Percentiles rank a stretch among this genome's conserved stretches.
Evolutionary conservation across 2,888 invertebrate genomes (phyloP).

Genomic region (Parthenolecanium corni): DNA sequence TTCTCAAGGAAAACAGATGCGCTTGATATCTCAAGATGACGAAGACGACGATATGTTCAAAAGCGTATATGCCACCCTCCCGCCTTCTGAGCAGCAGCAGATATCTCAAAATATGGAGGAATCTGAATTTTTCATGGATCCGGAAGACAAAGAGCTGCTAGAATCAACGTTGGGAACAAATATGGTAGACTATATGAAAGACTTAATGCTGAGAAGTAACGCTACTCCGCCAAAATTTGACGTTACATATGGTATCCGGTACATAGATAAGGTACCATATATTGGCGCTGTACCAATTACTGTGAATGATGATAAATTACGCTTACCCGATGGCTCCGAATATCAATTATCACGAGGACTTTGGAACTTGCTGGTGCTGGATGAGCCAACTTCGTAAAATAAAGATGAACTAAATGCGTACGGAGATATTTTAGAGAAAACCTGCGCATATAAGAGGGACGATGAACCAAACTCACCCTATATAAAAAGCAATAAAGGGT

Average conservation of each 20-base stretch:
- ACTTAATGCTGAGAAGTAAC: too few species aligned
- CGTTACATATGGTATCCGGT: neutral
- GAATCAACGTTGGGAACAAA: too few species aligned
- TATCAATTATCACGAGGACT: neutral
- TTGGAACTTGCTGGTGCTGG: neutral
- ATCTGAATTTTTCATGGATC: too few species aligned
- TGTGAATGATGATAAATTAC: neutral
- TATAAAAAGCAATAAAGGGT: neutral
- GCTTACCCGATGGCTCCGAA: neutral
- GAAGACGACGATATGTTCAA: too few species aligned
- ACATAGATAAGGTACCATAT: neutral
- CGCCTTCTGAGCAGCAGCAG: too few species aligned
- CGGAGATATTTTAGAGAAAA: neutral
- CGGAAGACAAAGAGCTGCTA: too few species aligned
- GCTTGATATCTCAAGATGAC: too few species aligned
- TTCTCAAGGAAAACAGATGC: too few species aligned
- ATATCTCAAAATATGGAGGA: too few species aligned
- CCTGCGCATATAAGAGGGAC: neutral
- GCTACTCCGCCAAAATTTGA: too few species aligned
- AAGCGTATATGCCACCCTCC: too few species aligned
- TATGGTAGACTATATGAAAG: too few species aligned
- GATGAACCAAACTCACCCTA: neutral
- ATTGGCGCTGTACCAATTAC: neutral
- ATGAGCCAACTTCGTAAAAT: neutral
- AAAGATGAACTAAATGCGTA: neutral